A percentile compares a stretch with the other conserved stretches of the same genome.
Evolutionary conservation across 2,113 vertebrate genomes (phyloP).

Genomic region (Syrmaticus mikado): DNA sequence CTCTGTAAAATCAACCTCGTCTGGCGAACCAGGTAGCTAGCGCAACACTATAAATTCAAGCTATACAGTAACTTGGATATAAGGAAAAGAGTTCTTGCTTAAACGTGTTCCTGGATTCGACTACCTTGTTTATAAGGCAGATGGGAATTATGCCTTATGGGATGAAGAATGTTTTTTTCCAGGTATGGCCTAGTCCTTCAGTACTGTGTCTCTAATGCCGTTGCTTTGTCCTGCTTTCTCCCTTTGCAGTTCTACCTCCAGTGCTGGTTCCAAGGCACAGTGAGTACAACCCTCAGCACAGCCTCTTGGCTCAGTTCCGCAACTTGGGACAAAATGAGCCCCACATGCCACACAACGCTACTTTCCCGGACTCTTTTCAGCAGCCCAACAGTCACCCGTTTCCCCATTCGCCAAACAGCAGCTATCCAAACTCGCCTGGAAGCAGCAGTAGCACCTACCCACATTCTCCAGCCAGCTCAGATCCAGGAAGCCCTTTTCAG

Average conservation of each 20-base stretch:
- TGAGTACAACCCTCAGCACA: slow-evolving; percentile 98
- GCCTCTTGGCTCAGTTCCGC: slow-evolving; percentile 95
- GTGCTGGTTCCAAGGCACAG: slow-evolving; percentile 98
- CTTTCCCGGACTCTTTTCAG: slow-evolving; percentile 92
- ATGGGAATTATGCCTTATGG: background rate
- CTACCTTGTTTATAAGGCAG: background rate
- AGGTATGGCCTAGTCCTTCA: background rate
- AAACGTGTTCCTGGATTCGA: background rate
- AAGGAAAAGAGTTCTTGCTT: slow-evolving; percentile 19
- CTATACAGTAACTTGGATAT: background rate
- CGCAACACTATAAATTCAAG: background rate
- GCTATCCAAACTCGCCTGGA: slow-evolving; percentile 94
- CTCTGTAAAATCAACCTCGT: background rate
- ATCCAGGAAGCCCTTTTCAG: slow-evolving; percentile 96
- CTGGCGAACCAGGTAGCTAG: background rate
- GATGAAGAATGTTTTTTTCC: background rate
- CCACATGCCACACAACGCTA: slow-evolving; percentile 97
- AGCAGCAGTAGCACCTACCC: slow-evolving; percentile 94
- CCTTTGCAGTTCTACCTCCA: slow-evolving; percentile 90
- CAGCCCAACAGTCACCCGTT: slow-evolving; percentile 85
- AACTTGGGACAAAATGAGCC: slow-evolving; percentile 94
- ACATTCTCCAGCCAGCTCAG: slow-evolving; percentile 94
- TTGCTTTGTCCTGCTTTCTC: background rate
- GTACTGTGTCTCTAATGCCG: background rate
- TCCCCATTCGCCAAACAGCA: slow-evolving; percentile 88